A percentile compares a stretch with the other conserved stretches of the same genome.
phyloP scores from a whole-genome alignment of 2,797 vertebrate genomes.

The Chaunax sp. region DNA sequence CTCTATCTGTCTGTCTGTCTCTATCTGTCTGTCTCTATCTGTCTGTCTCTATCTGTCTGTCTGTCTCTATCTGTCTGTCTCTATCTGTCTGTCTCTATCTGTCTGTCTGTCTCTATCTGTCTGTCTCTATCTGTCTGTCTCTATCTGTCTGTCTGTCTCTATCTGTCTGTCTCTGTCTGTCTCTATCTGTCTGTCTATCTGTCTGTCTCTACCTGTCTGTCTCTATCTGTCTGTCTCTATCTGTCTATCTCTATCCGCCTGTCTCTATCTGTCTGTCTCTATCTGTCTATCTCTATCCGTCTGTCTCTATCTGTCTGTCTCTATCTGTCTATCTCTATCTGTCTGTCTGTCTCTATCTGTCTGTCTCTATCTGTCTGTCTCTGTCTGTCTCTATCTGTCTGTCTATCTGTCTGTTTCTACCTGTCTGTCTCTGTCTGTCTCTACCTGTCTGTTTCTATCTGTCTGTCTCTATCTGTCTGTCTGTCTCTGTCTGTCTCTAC shows the following conservation, averaged over 20 bases:
- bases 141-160: not conserved
- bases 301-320: too few relatives aligned
- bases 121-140: not conserved
- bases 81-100: not conserved
- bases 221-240: not conserved
- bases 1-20: not conserved
- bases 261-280: too few relatives aligned
- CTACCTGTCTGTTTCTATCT: not conserved
- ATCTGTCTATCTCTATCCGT: not conserved
- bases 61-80: not conserved
- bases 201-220: too few relatives aligned
- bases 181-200: not conserved
- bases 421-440: not conserved
- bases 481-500: not conserved
- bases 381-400: constrained; percentile 1
- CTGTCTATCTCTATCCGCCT: not conserved
- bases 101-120: too few relatives aligned
- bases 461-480: too few relatives aligned
- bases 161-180: too few relatives aligned
- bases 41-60: not conserved
- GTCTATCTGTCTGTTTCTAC: too few relatives aligned
- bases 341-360: not conserved
- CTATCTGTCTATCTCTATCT: not conserved
- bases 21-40: not conserved
- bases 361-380: too few relatives aligned